Evolutionary conservation across 1,140 invertebrate species (phyloP), one percentile per base, ranked within the genome.

Genomic region (Heliothis subflexa): DNA sequence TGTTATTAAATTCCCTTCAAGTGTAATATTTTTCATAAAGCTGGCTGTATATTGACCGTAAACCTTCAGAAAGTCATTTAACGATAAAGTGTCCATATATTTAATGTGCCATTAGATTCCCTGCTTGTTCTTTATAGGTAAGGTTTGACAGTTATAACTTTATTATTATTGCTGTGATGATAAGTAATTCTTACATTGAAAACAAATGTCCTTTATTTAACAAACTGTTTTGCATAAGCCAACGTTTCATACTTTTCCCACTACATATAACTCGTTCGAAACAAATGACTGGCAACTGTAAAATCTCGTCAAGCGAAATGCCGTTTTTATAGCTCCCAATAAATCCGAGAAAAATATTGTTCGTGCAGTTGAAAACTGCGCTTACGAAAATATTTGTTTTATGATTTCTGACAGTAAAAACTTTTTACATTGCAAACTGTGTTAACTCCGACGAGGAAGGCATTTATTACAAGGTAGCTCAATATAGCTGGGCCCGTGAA

Each of bases 81-180:
- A 83, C 81, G 82, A 81, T 81, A 70, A 84, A 88, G 83, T 73
- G 80, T 88, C 85, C 81, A 89, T 86, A 88, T 85, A 78, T 90
- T 91, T 91, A 90, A 91, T 87, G 88, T 85, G 77, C 88, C 83
- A 87, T 92, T 88, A 88, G 68, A 78, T 70, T 72, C 75, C 57
- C 78, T 85, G 72, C 77, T 86, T 84, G 76, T 83, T 59, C 83
- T 81, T 86, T 87, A 85, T 86, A 25, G 21, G 21, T 25, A 88
- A 52, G 83, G 79, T 70, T 54, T 74, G 79, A 79, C 80, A 83
- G 55, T 84, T 85, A 80, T 66, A 73, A 78, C 81, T 88, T 87
- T 89, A 86, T 83, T 84, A 84, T 80, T 85, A 85, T 84, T 84
- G 78, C 84, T 71, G 13, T 40, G 74, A 68, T 81, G 83, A 86